Evolutionary conservation across 2,888 invertebrate genomes (phyloP).

Genomic region (Eupithecia inturbata): DNA sequence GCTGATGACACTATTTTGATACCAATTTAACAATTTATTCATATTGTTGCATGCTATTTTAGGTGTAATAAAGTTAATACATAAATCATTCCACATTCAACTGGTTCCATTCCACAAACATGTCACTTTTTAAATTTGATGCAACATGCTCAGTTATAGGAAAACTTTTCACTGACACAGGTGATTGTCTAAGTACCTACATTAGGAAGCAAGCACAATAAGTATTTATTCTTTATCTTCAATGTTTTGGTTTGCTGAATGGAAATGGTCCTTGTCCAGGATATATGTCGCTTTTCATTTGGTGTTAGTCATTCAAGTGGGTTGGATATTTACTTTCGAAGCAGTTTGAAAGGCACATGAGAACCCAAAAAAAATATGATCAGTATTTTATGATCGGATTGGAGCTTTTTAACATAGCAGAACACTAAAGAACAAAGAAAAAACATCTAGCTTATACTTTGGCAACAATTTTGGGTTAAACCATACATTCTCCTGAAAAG

Average conservation of each 20-base stretch:
- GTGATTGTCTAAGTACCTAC: slow-evolving; percentile 11
- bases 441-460: slow-evolving; percentile 78
- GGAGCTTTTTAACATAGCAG: slow-evolving; percentile 46
- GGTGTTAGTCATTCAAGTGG: slow-evolving; percentile 42
- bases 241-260: slow-evolving; percentile 20
- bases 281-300: slow-evolving; percentile 13
- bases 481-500: slow-evolving; percentile 93
- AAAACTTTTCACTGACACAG: slow-evolving; percentile 10
- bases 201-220: slow-evolving; percentile 14
- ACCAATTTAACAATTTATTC: not conserved
- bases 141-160: slow-evolving; percentile 25
- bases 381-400: slow-evolving; percentile 38
- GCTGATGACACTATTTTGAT: slow-evolving; percentile 5
- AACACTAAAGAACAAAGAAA: slow-evolving; percentile 61
- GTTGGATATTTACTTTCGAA: slow-evolving; percentile 42
- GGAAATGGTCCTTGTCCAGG: slow-evolving; percentile 10
- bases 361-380: slow-evolving; percentile 39
- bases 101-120: slow-evolving; percentile 33
- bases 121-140: slow-evolving; percentile 12
- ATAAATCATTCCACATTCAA: slow-evolving; percentile 28
- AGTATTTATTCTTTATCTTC: slow-evolving; percentile 11
- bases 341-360: slow-evolving; percentile 53
- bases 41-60: slow-evolving; percentile 36
- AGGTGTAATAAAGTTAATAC: slow-evolving; percentile 13
- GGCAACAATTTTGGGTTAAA: slow-evolving; percentile 80